phyloP scores from a whole-genome alignment of 2,888 invertebrate genomes.

The Suillia variegata region DNA sequence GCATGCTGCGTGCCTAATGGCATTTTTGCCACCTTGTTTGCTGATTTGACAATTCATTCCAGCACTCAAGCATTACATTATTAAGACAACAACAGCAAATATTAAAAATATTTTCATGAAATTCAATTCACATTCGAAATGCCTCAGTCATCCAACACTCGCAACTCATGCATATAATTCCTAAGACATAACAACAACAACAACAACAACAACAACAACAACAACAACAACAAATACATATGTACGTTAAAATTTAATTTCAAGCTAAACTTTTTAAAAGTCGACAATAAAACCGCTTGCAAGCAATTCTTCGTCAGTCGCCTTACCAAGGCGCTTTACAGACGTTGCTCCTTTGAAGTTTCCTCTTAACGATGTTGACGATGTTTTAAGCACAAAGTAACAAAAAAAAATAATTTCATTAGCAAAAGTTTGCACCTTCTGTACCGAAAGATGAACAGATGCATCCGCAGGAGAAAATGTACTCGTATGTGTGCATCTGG shows the following conservation, averaged over 20 bases:
- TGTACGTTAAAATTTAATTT: no score
- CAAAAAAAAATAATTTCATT: slow-evolving; percentile 39
- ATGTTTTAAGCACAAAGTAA: slow-evolving; percentile 26
- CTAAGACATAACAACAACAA: no score
- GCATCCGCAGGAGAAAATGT: neutral
- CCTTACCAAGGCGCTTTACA: neutral
- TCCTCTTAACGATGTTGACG: neutral
- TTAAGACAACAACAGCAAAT: no score
- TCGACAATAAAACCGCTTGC: neutral
- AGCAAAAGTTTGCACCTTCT: slow-evolving; percentile 27
- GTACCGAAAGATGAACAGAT: no score
- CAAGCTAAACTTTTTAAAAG: neutral
- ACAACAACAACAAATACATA: no score
- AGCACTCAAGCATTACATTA: neutral
- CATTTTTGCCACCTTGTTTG: slow-evolving; percentile 6
- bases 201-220: no score
- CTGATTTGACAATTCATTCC: neutral
- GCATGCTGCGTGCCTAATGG: neutral
- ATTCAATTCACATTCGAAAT: no score
- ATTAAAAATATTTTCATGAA: no score
- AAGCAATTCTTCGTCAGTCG: neutral
- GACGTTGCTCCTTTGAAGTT: neutral
- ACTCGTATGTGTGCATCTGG: neutral
- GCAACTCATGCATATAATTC: no score
- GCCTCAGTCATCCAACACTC: no score